A percentile compares a stretch with the other conserved stretches of the same genome.
Conservation (phyloP, 2,888 invertebrate genomes). For the Lordiphosa andalusiaca region DNA sequence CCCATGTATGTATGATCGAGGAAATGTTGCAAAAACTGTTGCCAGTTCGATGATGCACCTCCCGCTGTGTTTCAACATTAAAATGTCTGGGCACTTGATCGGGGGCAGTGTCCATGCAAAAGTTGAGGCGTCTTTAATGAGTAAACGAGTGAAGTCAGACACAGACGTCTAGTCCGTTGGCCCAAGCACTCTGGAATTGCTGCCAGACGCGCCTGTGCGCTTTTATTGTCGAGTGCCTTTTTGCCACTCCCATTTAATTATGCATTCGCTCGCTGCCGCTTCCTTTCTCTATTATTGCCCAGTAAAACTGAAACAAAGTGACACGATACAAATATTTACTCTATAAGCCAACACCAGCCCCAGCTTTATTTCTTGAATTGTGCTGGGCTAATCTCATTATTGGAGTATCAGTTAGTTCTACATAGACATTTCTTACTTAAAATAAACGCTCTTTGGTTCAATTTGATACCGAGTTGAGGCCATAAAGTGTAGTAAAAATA, state of each 20-base stretch:
- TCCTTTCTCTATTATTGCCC: too few species aligned
- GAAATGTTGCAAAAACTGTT: slow-evolving; percentile 35
- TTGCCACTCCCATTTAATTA: not conserved
- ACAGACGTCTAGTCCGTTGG: slow-evolving; percentile 11
- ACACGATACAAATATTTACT: too few species aligned
- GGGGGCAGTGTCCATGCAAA: slow-evolving; percentile 26
- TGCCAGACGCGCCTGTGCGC: slow-evolving; percentile 13
- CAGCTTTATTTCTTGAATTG: too few species aligned
- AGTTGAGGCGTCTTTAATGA: slow-evolving; percentile 44
- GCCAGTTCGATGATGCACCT: slow-evolving; percentile 16
- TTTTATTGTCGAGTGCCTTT: slow-evolving; percentile 20
- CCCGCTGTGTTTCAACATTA: slow-evolving; percentile 33
- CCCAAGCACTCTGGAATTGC: slow-evolving; percentile 6
- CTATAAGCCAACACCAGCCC: too few species aligned
- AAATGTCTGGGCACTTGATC: slow-evolving; percentile 41
- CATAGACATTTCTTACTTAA: too few species aligned
- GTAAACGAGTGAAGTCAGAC: slow-evolving; percentile 25
- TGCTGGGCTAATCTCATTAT: too few species aligned
- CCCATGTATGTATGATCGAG: slow-evolving; percentile 12
- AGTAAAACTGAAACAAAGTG: too few species aligned
- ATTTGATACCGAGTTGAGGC: too few species aligned
- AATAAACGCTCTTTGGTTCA: too few species aligned
- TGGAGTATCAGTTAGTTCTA: too few species aligned
- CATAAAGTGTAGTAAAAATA: too few species aligned
- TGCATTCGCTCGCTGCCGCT: too few species aligned